A percentile compares a stretch with the other conserved stretches of the same genome.
Evolutionary conservation across 2,797 vertebrate genomes (phyloP).

Genomic region (Spea hammondii): DNA sequence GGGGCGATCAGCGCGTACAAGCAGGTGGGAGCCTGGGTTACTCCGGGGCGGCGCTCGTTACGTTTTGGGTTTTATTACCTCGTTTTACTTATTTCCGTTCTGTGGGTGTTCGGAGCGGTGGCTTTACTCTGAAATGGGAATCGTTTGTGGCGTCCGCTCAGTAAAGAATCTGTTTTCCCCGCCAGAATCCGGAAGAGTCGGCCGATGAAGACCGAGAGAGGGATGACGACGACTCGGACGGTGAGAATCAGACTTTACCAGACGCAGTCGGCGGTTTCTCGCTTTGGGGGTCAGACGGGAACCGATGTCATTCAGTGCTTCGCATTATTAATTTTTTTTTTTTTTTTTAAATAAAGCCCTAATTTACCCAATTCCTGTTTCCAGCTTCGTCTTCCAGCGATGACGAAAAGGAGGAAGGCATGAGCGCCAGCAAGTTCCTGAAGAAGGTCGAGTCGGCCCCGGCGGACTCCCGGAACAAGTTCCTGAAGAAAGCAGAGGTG

Average conservation of each 20-base stretch:
- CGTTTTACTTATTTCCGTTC: too few species aligned
- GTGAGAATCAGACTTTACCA: constrained; percentile 44
- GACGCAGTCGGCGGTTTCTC: not conserved
- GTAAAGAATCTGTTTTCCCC: not conserved
- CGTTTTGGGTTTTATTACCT: too few species aligned
- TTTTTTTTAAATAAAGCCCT: too few species aligned
- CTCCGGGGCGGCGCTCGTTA: not conserved
- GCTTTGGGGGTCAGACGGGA: too few species aligned
- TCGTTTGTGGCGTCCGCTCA: too few species aligned
- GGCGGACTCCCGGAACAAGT: constrained; percentile 73
- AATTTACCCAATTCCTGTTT: not conserved
- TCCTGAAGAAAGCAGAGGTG: constrained; percentile 79
- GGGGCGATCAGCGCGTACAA: constrained; percentile 77
- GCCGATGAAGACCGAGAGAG: constrained; percentile 89
- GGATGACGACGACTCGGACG: constrained; percentile 79
- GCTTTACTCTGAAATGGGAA: too few species aligned
- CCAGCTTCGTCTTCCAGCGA: constrained; percentile 62
- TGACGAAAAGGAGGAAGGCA: constrained; percentile 64
- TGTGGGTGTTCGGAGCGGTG: too few species aligned
- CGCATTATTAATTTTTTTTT: not conserved
- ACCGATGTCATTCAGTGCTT: too few species aligned
- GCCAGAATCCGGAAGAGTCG: constrained; percentile 85
- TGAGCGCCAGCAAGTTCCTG: constrained; percentile 75
- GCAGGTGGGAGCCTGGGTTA: constrained; percentile 69
- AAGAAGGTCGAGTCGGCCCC: constrained; percentile 79